Percentiles rank a stretch among this genome's conserved stretches.
Evolutionary conservation across 2,888 invertebrate genomes (phyloP).

Genomic region (Troides oblongomaculatus): DNA sequence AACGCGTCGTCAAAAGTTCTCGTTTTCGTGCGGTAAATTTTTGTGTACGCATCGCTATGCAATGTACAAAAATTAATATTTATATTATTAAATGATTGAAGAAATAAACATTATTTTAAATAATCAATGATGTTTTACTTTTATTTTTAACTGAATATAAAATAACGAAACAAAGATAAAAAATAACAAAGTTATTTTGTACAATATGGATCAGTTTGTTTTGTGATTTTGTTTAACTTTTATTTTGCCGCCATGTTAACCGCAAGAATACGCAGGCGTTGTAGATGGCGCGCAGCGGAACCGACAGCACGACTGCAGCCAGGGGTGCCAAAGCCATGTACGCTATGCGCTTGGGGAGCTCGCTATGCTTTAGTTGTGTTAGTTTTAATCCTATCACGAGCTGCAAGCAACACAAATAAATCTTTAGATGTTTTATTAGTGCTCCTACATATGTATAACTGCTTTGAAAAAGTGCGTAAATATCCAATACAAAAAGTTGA

Average conservation of each 20-base stretch:
- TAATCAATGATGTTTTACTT: constrained; percentile 31
- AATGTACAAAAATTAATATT: constrained; percentile 79
- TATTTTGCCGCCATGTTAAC: constrained; percentile 34
- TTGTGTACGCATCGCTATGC: constrained; percentile 67
- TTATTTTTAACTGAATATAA: constrained; percentile 4
- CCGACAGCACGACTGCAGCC: constrained; percentile 42
- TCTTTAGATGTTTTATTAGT: too few species aligned
- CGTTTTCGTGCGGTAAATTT: constrained; percentile 49
- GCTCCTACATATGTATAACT: too few species aligned
- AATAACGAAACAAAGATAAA: constrained; percentile 10
- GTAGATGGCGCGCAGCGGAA: constrained; percentile 53
- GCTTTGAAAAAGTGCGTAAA: too few species aligned
- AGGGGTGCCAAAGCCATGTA: constrained; percentile 47
- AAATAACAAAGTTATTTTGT: constrained; percentile 13
- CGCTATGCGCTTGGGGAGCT: constrained; percentile 47
- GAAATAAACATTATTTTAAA: constrained; percentile 78
- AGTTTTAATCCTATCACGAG: constrained; percentile 46
- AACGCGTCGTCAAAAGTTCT: constrained; percentile 49
- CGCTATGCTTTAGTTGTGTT: constrained; percentile 40
- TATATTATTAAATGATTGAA: constrained; percentile 77
- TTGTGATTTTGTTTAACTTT: constrained; percentile 28
- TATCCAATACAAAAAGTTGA: too few species aligned
- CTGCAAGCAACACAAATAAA: constrained; percentile 40
- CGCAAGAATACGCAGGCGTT: constrained; percentile 50
- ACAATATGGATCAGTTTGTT: background rate